Conservation (phyloP, 2,888 invertebrate species). For the Polydrusus cervinus region DNA sequence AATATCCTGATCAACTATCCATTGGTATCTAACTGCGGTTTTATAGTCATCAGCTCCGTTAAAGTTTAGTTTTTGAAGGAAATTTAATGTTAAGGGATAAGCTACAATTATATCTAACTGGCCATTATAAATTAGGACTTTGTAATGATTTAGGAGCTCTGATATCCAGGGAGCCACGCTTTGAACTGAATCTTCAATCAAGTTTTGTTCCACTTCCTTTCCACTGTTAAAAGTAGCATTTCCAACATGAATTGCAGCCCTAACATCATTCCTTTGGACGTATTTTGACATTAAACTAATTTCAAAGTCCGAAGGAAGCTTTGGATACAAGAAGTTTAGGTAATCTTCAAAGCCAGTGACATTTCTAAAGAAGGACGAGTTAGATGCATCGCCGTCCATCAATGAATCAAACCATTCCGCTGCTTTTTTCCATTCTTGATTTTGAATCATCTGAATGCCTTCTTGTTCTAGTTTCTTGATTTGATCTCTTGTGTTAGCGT, state of each 20-base stretch:
- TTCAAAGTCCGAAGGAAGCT: constrained; percentile 72
- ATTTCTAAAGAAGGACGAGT: constrained; percentile 79
- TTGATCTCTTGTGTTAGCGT: constrained; percentile 75
- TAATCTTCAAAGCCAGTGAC: constrained; percentile 85
- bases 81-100: constrained; percentile 88
- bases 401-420: constrained; percentile 82
- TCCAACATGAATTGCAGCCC: constrained; percentile 89
- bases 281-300: constrained; percentile 76
- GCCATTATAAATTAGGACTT: constrained; percentile 90
- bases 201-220: constrained; percentile 79
- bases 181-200: constrained; percentile 86
- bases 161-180: constrained; percentile 83
- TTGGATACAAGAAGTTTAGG: constrained; percentile 81
- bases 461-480: constrained; percentile 72
- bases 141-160: constrained; percentile 79
- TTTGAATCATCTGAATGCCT: constrained; percentile 75
- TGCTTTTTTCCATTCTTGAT: constrained; percentile 79
- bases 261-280: constrained; percentile 77
- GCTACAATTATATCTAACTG: constrained; percentile 94
- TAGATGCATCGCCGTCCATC: constrained; percentile 79
- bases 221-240: constrained; percentile 79
- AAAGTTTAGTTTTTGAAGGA: constrained; percentile 82
- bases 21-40: constrained; percentile 69
- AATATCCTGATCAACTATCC: constrained; percentile 34
- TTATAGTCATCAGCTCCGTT: constrained; percentile 79